Base-by-base conservation (phyloP, 2,797 vertebrate genomes). In the Muraenolepis orangiensis region DNA sequence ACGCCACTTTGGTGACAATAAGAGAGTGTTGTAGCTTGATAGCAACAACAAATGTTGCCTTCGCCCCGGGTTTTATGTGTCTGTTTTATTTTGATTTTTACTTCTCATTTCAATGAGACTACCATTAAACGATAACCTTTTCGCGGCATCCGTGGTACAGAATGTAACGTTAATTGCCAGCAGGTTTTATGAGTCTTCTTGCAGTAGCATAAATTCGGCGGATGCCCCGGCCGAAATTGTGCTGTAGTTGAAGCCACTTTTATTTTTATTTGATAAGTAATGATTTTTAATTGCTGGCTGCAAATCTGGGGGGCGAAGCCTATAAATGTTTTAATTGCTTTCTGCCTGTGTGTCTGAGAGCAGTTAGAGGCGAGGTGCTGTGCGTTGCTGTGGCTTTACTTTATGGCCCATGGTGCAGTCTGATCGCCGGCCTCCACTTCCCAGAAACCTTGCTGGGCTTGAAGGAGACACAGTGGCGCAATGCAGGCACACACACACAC, bases 211-310 rank as follows among this genome's bases (percentile, higher is more conserved):
- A 88, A 89, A 91, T 90, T 79, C 70, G 82, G 85, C 90, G 86
- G 79, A 86, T 86, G 77, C 82, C 81, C 18, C 11, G 73, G 80
- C 79, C 72, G 74, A 87, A 87, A 68, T 68, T 68, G 66, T 30
- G 51, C 89, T 82, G 80, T 87, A 87, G 82, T 89, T 89, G 85
- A 72, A 88, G 85, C 81, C 86, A 85, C 85, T 91, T 92, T 89
- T 88, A 90, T 91, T 93, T 93, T 93, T 90, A 93, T 93, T 93
- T 93, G 90, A 94, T 92, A 91, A 90, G 90, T 90, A 92, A 93
- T 90, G 88, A 93, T 93, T 92, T 93, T 93, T 92, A 93, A 93
- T 93, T 92, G 89, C 89, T 70, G 81, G 85, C 87, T 89, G 85
- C 87, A 91, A 91, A 92, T 92, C 86, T 85, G 78, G 80, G 86